Evolutionary conservation across 1,140 invertebrate genomes (phyloP), one percentile per base, ranked within the genome.

Genomic region (Drosophila chauvacae): DNA sequence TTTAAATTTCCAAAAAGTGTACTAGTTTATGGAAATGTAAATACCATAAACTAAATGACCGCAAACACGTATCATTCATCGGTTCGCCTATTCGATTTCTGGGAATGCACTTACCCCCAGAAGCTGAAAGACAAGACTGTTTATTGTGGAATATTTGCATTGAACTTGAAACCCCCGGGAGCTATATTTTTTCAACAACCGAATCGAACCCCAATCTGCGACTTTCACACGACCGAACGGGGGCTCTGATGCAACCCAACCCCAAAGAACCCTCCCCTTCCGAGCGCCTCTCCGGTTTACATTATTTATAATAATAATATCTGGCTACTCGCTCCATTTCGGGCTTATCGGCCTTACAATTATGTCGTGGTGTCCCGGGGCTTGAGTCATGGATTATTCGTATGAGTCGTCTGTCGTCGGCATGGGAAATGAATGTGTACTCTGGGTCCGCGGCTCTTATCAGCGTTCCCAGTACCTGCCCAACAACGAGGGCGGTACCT

Each of bases 171-270:
- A 35, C 51, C 51, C 33, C 18, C 9, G 33, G 1, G 18, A 10
- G n/a, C 7, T 30, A 13, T 51, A 6, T 51, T 51, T 51, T 13
- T 5, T n/a, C 0, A 9, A 50, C 16, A 30, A 51, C 1, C 28
- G 50, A 35, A 33, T 7, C 50, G 50, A 53, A 35, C 18, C 16
- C 42, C 33, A 41, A 41, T 66, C 39, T 20, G 20, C 0, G n/a
- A 77, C 41, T 76, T 77, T 77, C 73, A 55, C 73, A 77, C 71
- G 73, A 9, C 51, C 30, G 6, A 61, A 50, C 18, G 61, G 50
- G 50, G 30, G 13, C 13, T 39, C n/a, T 66, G 45, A 62, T 44
- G 47, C 35, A 56, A 70, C 33, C 62, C 26, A 50, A 42, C 45
- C 59, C 37, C 30, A 39, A 45, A 39, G 26, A 55, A 23, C 33